Conservation (phyloP, 35 echinoderm and acorn worm species). For the Ophioderma brevispina region DNA sequence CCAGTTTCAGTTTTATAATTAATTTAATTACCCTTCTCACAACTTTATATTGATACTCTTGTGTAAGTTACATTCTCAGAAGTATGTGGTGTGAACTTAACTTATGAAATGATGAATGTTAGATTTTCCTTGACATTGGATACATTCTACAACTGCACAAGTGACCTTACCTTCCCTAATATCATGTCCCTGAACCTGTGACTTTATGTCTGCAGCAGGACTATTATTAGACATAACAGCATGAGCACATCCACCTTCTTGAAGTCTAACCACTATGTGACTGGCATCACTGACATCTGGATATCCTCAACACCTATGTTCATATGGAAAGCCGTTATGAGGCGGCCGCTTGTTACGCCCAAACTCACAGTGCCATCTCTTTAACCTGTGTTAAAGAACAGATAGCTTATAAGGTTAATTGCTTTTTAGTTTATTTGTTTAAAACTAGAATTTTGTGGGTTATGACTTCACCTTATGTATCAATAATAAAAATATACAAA, state of each 20-base stretch:
- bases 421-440: not conserved
- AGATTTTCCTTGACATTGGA: too few relatives aligned
- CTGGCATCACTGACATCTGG: slow-evolving; percentile 94
- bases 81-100: too few relatives aligned
- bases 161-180: slow-evolving; percentile 96
- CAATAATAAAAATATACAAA: not conserved
- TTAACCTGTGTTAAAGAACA: slow-evolving; percentile 80
- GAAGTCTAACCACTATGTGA: slow-evolving; percentile 77
- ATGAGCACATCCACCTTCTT: slow-evolving; percentile 73
- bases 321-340: slow-evolving; percentile 94
- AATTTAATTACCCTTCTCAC: too few relatives aligned
- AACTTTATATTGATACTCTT: too few relatives aligned
- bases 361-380: slow-evolving; percentile 87
- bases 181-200: slow-evolving; percentile 94
- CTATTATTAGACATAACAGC: slow-evolving; percentile 88
- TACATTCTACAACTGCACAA: too few relatives aligned
- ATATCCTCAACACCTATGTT: slow-evolving; percentile 74
- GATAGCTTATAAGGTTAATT: too few relatives aligned
- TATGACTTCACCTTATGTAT: not conserved
- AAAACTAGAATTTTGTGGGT: not conserved
- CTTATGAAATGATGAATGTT: too few relatives aligned
- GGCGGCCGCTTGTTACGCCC: slow-evolving; percentile 61
- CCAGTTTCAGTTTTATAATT: too few relatives aligned
- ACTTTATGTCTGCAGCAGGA: slow-evolving; percentile 90
- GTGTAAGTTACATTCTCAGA: too few relatives aligned